A percentile compares a stretch with the other conserved stretches of the same genome.
Conservation (phyloP, 1,140 invertebrate species). For the Mactra quadrangularis region DNA sequence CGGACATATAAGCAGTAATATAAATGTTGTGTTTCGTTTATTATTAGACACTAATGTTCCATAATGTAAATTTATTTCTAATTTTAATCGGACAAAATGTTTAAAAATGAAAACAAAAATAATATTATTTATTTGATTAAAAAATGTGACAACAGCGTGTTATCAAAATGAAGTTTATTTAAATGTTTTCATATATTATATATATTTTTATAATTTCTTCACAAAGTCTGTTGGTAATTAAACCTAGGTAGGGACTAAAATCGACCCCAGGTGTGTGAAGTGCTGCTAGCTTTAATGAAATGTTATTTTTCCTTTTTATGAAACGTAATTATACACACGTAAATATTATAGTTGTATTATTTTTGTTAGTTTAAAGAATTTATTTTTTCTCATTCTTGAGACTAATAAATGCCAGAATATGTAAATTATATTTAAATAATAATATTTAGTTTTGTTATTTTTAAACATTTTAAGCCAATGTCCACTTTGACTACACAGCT, state of each 20-base stretch:
- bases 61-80: constrained; percentile 10
- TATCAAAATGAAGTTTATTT: constrained; percentile 7
- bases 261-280: constrained; percentile 18
- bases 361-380: constrained; percentile 44
- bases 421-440: constrained; percentile 24
- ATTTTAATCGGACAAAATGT: constrained; percentile 3
- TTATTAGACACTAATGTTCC: constrained; percentile 1
- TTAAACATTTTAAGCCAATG: no score
- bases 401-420: constrained; percentile 20
- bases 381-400: constrained; percentile 3
- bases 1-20: background rate
- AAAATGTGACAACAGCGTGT: background rate
- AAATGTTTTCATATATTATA: constrained; percentile 18
- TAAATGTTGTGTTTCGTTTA: constrained; percentile 25
- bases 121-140: constrained; percentile 27
- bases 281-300: background rate
- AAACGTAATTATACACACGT: constrained; percentile 30
- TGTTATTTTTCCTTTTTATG: constrained; percentile 4
- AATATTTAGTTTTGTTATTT: constrained; percentile 19
- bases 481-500: no score
- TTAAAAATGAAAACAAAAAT: constrained; percentile 7
- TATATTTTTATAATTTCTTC: constrained; percentile 16
- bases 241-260: constrained; percentile 2
- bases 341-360: constrained; percentile 17
- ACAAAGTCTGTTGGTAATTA: background rate